These are phyloP conservation scores for Torymus texanus DNA, from an alignment of 2,888 invertebrate genomes.

Conservation along the genomic window DNA sequence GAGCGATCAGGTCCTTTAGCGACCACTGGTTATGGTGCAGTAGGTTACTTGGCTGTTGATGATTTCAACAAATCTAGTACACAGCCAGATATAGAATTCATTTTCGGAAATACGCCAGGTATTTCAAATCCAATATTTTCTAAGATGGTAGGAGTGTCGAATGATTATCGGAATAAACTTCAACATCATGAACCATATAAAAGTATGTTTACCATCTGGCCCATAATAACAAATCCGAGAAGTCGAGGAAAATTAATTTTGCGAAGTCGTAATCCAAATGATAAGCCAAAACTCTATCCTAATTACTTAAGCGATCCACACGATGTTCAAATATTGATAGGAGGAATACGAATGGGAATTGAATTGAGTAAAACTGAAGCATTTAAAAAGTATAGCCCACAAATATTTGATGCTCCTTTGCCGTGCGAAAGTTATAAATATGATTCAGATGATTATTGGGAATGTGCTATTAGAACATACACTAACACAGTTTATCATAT, in stretches of 20 bases:
- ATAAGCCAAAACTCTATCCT: slow-evolving; percentile 81
- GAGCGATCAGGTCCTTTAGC: slow-evolving; percentile 78
- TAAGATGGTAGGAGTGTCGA: not conserved
- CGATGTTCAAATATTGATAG: slow-evolving; percentile 79
- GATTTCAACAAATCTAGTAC: slow-evolving; percentile 74
- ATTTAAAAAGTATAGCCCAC: slow-evolving; percentile 79
- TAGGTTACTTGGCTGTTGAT: slow-evolving; percentile 80
- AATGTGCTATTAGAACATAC: slow-evolving; percentile 81
- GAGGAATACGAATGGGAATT: slow-evolving; percentile 72
- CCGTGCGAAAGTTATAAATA: slow-evolving; percentile 79
- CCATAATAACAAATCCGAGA: slow-evolving; percentile 67
- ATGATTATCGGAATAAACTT: not conserved
- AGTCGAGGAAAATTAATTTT: slow-evolving; percentile 77
- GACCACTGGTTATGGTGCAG: slow-evolving; percentile 81
- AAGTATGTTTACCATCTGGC: not conserved
- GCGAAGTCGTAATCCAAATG: slow-evolving; percentile 76
- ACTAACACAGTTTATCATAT: slow-evolving; percentile 84
- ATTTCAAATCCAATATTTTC: not conserved
- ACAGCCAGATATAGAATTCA: slow-evolving; percentile 66
- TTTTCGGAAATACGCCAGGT: not conserved
- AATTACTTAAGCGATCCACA: slow-evolving; percentile 82
- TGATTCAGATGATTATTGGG: slow-evolving; percentile 82
- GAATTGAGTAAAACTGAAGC: slow-evolving; percentile 79
- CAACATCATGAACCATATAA: not conserved
- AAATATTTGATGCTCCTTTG: slow-evolving; percentile 77